Evolutionary conservation across 1,140 invertebrate genomes (phyloP), one percentile per base, ranked within the genome.

Genomic region (Phortica variegata): DNA sequence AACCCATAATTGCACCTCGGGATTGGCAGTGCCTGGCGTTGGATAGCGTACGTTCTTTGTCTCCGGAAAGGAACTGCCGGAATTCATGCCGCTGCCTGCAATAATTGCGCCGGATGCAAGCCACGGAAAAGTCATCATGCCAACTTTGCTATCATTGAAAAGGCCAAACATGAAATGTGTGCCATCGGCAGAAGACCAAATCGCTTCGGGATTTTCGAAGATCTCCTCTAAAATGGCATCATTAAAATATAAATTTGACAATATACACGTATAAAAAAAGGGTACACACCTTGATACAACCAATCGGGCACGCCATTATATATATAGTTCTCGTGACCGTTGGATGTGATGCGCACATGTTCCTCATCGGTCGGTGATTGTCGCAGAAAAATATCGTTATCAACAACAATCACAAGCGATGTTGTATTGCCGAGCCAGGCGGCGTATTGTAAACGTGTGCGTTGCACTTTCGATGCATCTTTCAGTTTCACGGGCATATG

Each of bases 261-360:
- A 29, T 10, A 9, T 13, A 5, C 2, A n/a, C 16, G 32, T 31
- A 31, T 43, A 19, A 3, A 19, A 8, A 6, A 33, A 21, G 9
- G 15, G 9, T 23, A 8, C 7, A 33, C 78, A 91, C 89, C 89
- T 83, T 95, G 92, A 78, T 97, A 96, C 2, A 95, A 76, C 91
- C 91, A 97, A 77, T 96, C 93, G 1, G 93, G 90, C 17, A 96
- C 83, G 17, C 93, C 93, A 77, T 96, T 95, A 78, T 90, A 95
- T 33, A 94, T 80, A 18, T 85, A 69, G 19, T 87, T 88, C 3
- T 87, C 83, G 32, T 81, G 62, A 1, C 91, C 90, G 34, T 84
- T 87, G 48, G 82, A 82, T 10, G 91, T 94, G 48, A 95, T 80
- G 26, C 85, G 80, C 18, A 79, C 58, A 46, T 82, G 79, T 50